Evolutionary conservation across 2,888 invertebrate species (phyloP).

Genomic region (Philereme transversata): DNA sequence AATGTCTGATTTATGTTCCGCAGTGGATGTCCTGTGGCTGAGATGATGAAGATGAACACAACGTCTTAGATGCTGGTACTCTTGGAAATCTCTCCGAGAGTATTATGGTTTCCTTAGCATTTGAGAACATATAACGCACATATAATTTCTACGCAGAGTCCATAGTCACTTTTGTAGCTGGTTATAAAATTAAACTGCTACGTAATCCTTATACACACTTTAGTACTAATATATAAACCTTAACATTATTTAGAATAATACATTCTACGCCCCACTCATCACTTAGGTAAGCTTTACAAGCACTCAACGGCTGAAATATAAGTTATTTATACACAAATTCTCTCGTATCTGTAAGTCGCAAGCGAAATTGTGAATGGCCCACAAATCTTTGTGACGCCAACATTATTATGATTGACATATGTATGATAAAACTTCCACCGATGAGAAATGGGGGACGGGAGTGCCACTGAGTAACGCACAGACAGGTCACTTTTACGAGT

Average conservation of each 20-base stretch:
- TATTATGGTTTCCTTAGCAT: too few relatives aligned
- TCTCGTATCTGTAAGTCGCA: slow-evolving; percentile 23
- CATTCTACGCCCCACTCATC: neutral
- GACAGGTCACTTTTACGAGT: slow-evolving; percentile 10
- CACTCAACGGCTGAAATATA: neutral
- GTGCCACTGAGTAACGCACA: slow-evolving; percentile 9
- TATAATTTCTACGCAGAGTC: too few relatives aligned
- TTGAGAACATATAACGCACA: too few relatives aligned
- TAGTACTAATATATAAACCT: neutral
- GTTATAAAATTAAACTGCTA: too few relatives aligned
- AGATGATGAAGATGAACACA: too few relatives aligned
- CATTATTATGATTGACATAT: slow-evolving; percentile 53
- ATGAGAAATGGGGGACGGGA: slow-evolving; percentile 28
- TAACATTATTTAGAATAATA: slow-evolving; percentile 8
- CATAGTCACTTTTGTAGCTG: too few relatives aligned
- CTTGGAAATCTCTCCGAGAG: too few relatives aligned
- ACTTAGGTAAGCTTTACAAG: slow-evolving; percentile 1
- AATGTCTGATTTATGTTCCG: too few relatives aligned
- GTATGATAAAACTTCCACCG: slow-evolving; percentile 45
- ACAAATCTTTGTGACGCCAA: slow-evolving; percentile 36
- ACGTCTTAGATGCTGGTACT: too few relatives aligned
- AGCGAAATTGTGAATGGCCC: slow-evolving; percentile 33
- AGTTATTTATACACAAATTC: slow-evolving; percentile 11
- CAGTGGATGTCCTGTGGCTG: too few relatives aligned
- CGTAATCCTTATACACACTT: neutral